Conservation (phyloP, 2,888 invertebrate species). For the Operophtera brumata region DNA sequence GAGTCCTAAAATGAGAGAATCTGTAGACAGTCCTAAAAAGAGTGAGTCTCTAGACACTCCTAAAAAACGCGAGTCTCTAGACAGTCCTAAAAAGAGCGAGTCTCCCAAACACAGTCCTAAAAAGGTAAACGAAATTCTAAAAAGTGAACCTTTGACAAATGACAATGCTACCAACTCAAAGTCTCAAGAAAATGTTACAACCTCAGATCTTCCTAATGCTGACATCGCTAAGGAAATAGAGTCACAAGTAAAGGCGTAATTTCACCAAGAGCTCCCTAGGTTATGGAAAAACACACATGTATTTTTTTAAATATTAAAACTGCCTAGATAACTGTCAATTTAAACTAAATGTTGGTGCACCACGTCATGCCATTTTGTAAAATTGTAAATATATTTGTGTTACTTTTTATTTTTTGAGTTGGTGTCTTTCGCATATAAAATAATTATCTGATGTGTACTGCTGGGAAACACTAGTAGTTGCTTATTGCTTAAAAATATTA, state of each 20-base stretch:
- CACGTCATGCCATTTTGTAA: background rate
- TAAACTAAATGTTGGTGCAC: background rate
- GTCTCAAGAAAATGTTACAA: background rate
- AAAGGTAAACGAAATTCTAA: too few species aligned
- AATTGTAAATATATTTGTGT: background rate
- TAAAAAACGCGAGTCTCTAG: background rate
- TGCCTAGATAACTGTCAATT: background rate
- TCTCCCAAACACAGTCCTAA: too few species aligned
- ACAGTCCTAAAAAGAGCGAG: too few species aligned
- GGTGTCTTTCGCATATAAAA: too few species aligned
- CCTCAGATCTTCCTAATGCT: background rate
- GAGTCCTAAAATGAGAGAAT: too few species aligned
- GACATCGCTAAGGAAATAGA: background rate
- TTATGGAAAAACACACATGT: background rate
- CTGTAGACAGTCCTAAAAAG: too few species aligned
- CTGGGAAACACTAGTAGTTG: background rate
- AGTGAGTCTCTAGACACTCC: constrained; percentile 14
- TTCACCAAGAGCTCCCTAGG: background rate
- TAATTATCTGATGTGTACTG: background rate
- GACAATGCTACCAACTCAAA: too few species aligned
- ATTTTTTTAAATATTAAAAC: too few species aligned
- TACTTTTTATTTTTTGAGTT: background rate
- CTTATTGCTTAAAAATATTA: background rate
- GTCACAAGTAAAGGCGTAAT: background rate
- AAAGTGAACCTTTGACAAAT: too few species aligned